Conservation (phyloP, 2,113 vertebrate genomes). For the Probosciger aterrimus region DNA sequence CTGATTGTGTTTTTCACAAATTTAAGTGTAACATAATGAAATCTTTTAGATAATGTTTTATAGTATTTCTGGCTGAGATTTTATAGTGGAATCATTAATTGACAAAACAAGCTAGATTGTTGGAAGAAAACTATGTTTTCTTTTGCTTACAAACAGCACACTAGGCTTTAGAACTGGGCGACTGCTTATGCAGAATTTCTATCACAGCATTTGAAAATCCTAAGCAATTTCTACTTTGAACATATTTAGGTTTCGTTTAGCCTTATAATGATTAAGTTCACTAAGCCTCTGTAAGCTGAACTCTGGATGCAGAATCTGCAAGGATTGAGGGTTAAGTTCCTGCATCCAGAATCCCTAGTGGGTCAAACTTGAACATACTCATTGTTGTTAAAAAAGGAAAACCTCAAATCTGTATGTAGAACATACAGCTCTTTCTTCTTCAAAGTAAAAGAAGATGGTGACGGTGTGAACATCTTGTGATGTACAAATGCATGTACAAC, state of each 20-base stretch:
- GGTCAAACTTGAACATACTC: background rate
- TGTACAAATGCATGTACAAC: accelerated
- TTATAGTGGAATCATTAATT: background rate
- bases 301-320: background rate
- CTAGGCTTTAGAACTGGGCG: background rate
- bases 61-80: background rate
- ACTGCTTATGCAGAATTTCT: background rate
- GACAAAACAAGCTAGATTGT: background rate
- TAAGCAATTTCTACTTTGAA: background rate
- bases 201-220: background rate
- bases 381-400: background rate
- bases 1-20: background rate
- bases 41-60: background rate
- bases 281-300: background rate
- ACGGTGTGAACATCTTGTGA: background rate
- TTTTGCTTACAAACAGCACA: background rate
- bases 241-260: background rate
- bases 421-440: background rate
- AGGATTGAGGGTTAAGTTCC: background rate
- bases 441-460: background rate
- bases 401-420: background rate
- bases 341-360: background rate
- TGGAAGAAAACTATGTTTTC: background rate
- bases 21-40: background rate
- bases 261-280: background rate